Conservation (phyloP, 2,113 vertebrate genomes). For the Chrysemys picta region DNA sequence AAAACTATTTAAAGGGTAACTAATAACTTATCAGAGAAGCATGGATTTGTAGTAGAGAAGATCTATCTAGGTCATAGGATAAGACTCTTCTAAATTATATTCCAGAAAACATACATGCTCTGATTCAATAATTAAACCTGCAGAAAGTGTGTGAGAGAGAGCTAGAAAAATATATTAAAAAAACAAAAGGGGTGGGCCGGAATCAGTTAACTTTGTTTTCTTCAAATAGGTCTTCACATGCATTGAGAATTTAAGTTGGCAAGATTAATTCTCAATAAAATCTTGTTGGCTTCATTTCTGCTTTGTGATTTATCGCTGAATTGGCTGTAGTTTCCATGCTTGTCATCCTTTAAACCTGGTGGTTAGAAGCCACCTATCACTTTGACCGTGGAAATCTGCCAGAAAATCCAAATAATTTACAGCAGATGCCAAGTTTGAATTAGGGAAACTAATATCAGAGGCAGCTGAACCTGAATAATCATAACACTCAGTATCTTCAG, state of each 20-base stretch:
- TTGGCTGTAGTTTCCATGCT: background rate
- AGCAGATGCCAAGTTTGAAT: background rate
- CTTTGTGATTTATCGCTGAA: background rate
- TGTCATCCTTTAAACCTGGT: background rate
- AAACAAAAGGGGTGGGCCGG: background rate
- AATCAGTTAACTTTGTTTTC: background rate
- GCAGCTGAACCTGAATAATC: background rate
- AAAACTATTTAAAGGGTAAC: background rate
- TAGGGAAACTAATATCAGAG: background rate
- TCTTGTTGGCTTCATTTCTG: background rate
- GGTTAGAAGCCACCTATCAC: background rate
- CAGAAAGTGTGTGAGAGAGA: background rate
- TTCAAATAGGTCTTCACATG: background rate
- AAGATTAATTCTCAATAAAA: background rate
- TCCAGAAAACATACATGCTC: background rate
- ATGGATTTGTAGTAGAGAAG: background rate
- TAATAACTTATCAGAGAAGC: background rate
- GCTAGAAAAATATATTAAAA: background rate
- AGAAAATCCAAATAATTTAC: background rate
- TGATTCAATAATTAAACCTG: background rate
- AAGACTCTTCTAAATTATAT: background rate
- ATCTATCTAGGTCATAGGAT: background rate
- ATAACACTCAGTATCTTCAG: background rate
- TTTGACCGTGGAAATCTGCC: background rate
- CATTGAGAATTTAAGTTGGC: background rate